A percentile compares a stretch with the other conserved stretches of the same genome.
Conservation (phyloP, 2,113 vertebrate species). For the Miniopterus natalensis region DNA sequence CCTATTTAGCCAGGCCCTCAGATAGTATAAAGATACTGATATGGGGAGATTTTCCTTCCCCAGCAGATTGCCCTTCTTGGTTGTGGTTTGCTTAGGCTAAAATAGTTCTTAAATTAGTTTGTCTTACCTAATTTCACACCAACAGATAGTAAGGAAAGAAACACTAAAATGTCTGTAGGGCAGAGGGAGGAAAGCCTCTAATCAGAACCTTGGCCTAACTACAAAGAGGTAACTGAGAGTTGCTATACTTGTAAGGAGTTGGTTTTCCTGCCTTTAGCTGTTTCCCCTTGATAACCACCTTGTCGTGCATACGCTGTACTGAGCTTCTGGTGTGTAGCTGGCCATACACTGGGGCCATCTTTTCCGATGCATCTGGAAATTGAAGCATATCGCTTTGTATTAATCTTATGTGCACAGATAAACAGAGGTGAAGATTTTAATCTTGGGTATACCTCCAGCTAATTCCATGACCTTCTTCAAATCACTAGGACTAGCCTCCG, state of each 20-base stretch:
- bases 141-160: not conserved
- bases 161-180: not conserved
- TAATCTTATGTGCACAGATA: not conserved
- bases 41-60: not conserved
- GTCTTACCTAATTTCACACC: not conserved
- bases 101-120: slow-evolving; percentile 45
- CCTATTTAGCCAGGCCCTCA: not conserved
- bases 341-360: not conserved
- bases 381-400: not conserved
- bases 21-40: not conserved
- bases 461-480: slow-evolving; percentile 5
- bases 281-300: not conserved
- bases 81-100: slow-evolving; percentile 22
- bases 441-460: not conserved
- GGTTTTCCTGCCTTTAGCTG: not conserved
- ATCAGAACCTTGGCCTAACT: not conserved
- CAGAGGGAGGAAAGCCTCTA: not conserved
- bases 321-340: not conserved
- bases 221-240: not conserved
- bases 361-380: slow-evolving; percentile 32
- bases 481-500: not conserved
- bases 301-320: not conserved
- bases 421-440: slow-evolving; percentile 33
- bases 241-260: not conserved
- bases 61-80: not conserved